Base-by-base conservation (phyloP, 2,113 vertebrate genomes). In the Misgurnus anguillicaudatus region DNA sequence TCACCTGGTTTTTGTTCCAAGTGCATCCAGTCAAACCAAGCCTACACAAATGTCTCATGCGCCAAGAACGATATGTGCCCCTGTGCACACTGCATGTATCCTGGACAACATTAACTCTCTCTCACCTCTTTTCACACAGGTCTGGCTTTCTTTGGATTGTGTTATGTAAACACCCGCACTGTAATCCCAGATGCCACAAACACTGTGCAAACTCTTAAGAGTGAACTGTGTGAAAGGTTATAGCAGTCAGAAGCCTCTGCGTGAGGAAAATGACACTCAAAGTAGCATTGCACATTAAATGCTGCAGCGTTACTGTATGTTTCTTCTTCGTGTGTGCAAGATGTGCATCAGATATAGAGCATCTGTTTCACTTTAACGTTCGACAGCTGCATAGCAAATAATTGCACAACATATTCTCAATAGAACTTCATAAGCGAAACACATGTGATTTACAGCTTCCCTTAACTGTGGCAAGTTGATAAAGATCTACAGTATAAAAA, bases 101-200 rank as follows among this genome's bases (percentile, higher is more conserved):
- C 62, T 38, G 19, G 36, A 57, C 45, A 66, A 71, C 70, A n/a
- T 51, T 65, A 41, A 31, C 53, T 39, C 53, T 61, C 60, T 55
- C 48, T 55, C 51, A 65, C 45, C 13, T 55, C 48, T 39, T 70
- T 64, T 65, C 47, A 72, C 55, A 75, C 71, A 21, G 38, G 71
- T 57, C 55, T 31, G 57, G 6, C 53, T 79, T 68, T 75, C 77
- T 83, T 78, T 75, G 41, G 41, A 45, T 24, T 13, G 74, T 66
- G 51, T 83, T 75, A 70, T 78, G 77, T 67, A 79, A 79, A 78
- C 57, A 53, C 45, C 36, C 45, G 6, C 77, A 75, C 63, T 67
- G 41, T 83, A 79, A 70, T 79, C 64, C 64, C 64, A 69, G 24
- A 68, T 77, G 57, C 75, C 60, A 42, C 38, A 16, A 39, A 71